These are phyloP conservation scores for Drosophila yakuba DNA, from an alignment of 1,140 invertebrate genomes.

Conservation along the genomic window DNA sequence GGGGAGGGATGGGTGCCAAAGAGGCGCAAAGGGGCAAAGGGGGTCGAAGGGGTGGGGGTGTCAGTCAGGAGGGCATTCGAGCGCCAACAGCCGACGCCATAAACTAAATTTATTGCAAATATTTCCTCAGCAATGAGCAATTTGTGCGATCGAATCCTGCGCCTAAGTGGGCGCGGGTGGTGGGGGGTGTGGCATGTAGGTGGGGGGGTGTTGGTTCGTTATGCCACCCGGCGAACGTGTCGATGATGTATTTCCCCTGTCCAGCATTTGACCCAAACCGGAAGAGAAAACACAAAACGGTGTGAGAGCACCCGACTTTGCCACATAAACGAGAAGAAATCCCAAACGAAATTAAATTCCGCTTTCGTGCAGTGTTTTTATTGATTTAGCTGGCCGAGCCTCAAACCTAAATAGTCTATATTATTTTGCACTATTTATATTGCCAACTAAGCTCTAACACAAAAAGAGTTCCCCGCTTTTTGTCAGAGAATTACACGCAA, in stretches of 20 bases:
- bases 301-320: not conserved
- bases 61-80: constrained; percentile 66
- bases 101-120: constrained; percentile 84
- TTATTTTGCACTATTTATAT: constrained; percentile 65
- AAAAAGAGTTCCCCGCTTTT: constrained; percentile 36
- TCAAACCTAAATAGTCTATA: constrained; percentile 46
- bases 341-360: not conserved
- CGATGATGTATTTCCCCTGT: constrained; percentile 73
- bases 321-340: constrained; percentile 10
- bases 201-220: constrained; percentile 36
- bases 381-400: constrained; percentile 55
- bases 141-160: constrained; percentile 81
- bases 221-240: constrained; percentile 65
- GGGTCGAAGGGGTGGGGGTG: constrained; percentile 25
- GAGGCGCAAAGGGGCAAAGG: not conserved
- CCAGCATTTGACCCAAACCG: constrained; percentile 55
- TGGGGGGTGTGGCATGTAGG: not conserved
- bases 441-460: constrained; percentile 25
- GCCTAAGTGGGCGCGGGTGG: constrained; percentile 15
- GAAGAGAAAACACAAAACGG: not conserved
- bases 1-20: not conserved
- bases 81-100: constrained; percentile 73
- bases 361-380: constrained; percentile 56
- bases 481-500: constrained; percentile 64
- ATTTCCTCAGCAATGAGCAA: constrained; percentile 84